A percentile compares a stretch with the other conserved stretches of the same genome.
Conservation (phyloP, 2,113 vertebrate species). For the Calidris pugnax region DNA sequence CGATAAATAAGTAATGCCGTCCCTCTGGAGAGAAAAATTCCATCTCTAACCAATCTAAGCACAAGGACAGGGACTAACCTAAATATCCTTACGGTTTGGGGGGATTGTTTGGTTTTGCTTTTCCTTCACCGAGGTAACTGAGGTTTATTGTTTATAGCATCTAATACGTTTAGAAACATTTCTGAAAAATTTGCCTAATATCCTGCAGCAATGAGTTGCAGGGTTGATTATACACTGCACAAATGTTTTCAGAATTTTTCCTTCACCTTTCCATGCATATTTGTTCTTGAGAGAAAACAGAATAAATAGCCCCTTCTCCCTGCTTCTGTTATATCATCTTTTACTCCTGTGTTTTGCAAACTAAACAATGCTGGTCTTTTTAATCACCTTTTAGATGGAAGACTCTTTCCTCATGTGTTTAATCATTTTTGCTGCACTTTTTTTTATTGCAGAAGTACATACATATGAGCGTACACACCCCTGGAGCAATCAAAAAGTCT, state of each 20-base stretch:
- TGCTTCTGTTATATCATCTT: constrained; percentile 8
- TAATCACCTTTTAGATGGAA: constrained; percentile 53
- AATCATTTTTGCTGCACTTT: constrained; percentile 31
- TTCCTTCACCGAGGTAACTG: background rate
- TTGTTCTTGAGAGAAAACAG: constrained; percentile 28
- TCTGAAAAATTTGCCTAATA: constrained; percentile 20
- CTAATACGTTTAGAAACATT: background rate
- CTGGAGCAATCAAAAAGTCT: background rate
- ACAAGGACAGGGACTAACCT: background rate
- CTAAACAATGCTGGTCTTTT: constrained; percentile 22
- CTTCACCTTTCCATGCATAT: constrained; percentile 9
- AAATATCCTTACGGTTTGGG: background rate
- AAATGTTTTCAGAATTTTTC: constrained; percentile 20
- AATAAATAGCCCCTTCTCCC: constrained; percentile 48
- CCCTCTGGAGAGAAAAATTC: constrained; percentile 22
- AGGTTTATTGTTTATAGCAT: background rate
- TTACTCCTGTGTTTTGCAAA: constrained; percentile 52
- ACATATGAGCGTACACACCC: background rate
- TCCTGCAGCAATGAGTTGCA: constrained; percentile 13
- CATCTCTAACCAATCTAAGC: background rate
- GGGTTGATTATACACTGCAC: constrained; percentile 6
- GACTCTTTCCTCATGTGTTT: constrained; percentile 48
- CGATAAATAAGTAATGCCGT: constrained; percentile 35
- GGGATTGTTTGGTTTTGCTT: background rate
- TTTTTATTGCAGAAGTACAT: background rate